Evolutionary conservation across 2,113 vertebrate species (phyloP).

Genomic region (Epinephelus moara): DNA sequence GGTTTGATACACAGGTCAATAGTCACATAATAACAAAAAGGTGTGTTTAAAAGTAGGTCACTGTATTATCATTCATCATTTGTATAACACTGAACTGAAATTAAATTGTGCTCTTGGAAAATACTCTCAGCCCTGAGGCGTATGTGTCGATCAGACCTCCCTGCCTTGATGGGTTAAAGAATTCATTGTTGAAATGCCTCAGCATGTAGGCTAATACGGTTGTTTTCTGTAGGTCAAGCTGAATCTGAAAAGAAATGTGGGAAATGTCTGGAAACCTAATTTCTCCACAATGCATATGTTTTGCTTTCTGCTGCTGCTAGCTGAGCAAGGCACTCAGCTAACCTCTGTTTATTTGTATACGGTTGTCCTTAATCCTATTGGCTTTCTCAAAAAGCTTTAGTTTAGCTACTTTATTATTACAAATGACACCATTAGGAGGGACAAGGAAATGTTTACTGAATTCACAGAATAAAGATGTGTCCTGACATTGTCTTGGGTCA

Average conservation of each 20-base stretch:
- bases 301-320: conserved; percentile 9
- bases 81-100: background rate
- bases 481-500: background rate
- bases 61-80: background rate
- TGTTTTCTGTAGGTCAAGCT: background rate
- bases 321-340: background rate
- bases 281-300: conserved; percentile 6
- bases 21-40: background rate
- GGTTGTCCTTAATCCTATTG: background rate
- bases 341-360: background rate
- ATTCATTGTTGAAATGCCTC: conserved; percentile 24
- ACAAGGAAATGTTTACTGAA: background rate
- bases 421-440: background rate
- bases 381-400: background rate
- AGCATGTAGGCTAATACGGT: conserved; percentile 8
- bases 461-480: background rate
- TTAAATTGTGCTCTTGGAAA: background rate
- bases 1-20: background rate
- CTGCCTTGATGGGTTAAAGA: background rate
- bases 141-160: background rate
- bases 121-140: background rate
- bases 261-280: conserved; percentile 24
- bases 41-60: background rate
- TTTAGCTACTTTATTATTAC: background rate
- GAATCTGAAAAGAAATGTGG: conserved; percentile 17